Evolutionary conservation across 2,888 invertebrate genomes (phyloP).

Genomic region (Diarsia brunnea): DNA sequence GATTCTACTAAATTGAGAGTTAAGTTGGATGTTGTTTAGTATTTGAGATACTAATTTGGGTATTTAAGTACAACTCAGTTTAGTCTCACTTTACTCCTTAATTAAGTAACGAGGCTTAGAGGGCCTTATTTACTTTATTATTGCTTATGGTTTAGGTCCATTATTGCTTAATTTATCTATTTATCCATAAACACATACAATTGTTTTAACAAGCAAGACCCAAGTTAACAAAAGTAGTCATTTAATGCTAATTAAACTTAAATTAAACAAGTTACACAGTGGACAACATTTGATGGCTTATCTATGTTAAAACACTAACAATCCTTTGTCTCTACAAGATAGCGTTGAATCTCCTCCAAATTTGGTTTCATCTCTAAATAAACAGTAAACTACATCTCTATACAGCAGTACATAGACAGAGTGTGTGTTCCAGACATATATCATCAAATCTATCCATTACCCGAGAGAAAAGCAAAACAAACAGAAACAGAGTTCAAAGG

Average conservation of each 20-base stretch:
- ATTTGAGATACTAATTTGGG: not conserved
- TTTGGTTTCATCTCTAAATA: not conserved
- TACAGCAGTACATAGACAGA: not conserved
- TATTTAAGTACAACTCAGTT: not conserved
- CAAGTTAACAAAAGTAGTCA: no score
- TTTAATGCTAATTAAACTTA: no score
- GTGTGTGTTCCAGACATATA: slow-evolving; percentile 38
- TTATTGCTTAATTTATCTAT: not conserved
- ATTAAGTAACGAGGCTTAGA: not conserved
- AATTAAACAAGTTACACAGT: no score
- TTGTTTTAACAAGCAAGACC: no score
- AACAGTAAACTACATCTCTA: slow-evolving; percentile 4
- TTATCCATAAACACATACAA: no score
- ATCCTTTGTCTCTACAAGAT: not conserved
- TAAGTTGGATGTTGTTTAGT: not conserved
- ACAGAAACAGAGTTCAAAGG: slow-evolving; percentile 60
- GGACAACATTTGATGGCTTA: no score
- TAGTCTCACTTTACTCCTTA: slow-evolving; percentile 1
- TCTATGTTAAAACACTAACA: not conserved
- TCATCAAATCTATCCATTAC: slow-evolving; percentile 54
- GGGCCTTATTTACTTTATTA: not conserved
- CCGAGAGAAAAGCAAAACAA: slow-evolving; percentile 50
- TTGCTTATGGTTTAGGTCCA: not conserved
- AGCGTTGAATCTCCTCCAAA: not conserved
- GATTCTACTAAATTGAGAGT: slow-evolving; percentile 1